Percentiles rank a stretch among this genome's conserved stretches.
Conservation (phyloP, 1,140 invertebrate species). For the Dendroctonus valens region DNA sequence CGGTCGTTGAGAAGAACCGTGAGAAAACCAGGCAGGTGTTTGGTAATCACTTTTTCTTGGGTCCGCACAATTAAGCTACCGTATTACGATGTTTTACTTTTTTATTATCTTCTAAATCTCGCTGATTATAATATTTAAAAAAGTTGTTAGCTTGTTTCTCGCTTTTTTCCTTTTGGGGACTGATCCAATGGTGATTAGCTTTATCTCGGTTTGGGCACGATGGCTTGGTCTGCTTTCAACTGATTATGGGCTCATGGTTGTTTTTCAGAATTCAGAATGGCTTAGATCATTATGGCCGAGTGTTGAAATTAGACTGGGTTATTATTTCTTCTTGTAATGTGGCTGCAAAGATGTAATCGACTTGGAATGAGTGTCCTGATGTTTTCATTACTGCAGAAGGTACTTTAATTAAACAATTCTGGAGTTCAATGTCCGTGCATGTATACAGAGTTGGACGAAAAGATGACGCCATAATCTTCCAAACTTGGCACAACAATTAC, state of each 20-base stretch:
- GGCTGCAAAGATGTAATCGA: slow-evolving; percentile 4
- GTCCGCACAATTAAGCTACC: slow-evolving; percentile 37
- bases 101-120: slow-evolving; percentile 30
- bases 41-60: slow-evolving; percentile 39
- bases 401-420: no score
- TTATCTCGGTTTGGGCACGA: slow-evolving; percentile 4
- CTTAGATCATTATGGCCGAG: slow-evolving; percentile 1
- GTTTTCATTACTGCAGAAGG: no score
- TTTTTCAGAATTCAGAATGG: slow-evolving; percentile 1
- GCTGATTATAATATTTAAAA: slow-evolving; percentile 31
- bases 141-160: slow-evolving; percentile 19
- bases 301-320: not conserved
- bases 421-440: no score
- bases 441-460: no score
- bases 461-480: no score
- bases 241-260: not conserved
- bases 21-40: slow-evolving; percentile 44
- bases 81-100: slow-evolving; percentile 36
- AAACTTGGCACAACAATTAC: no score
- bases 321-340: slow-evolving; percentile 2
- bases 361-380: no score
- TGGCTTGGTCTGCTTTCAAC: not conserved
- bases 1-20: slow-evolving; percentile 34
- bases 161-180: slow-evolving; percentile 10
- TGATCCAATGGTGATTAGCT: not conserved